phyloP scores from a whole-genome alignment of 2,113 vertebrate genomes.

The Scomber scombrus region DNA sequence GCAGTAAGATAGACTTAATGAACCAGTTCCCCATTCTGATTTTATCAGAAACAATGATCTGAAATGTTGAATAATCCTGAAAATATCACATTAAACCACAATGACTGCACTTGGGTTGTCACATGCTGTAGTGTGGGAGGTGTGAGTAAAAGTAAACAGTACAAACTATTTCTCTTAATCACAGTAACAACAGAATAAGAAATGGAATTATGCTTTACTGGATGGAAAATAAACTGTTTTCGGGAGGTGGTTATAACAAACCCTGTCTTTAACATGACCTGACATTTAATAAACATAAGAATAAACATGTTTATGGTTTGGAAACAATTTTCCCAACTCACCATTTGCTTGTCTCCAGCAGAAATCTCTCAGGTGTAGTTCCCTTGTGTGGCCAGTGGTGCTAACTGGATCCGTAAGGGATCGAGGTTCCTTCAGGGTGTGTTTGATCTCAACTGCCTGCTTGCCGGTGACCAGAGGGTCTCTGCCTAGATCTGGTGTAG shows the following conservation, averaged over 20 bases:
- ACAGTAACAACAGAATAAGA: background rate
- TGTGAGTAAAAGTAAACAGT: constrained; percentile 15
- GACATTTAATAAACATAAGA: background rate
- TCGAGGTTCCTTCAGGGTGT: constrained; percentile 90
- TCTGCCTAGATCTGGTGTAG: constrained; percentile 85
- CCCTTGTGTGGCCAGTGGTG: constrained; percentile 70
- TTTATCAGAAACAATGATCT: background rate
- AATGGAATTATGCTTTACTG: background rate
- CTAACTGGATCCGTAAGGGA: constrained; percentile 86
- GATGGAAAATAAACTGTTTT: constrained; percentile 10
- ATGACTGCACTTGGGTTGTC: constrained; percentile 21
- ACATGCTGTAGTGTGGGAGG: constrained; percentile 29
- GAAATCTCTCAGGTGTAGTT: constrained; percentile 77
- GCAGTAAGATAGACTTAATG: background rate
- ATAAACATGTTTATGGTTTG: background rate
- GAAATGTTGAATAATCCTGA: background rate
- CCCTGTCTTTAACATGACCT: background rate
- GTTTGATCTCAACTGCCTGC: constrained; percentile 92
- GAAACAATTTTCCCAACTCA: constrained; percentile 51
- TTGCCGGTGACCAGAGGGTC: constrained; percentile 88
- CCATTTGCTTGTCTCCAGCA: constrained; percentile 83
- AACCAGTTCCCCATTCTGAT: constrained; percentile 38
- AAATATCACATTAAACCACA: constrained; percentile 46
- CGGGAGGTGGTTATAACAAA: background rate
- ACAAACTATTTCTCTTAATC: background rate